Conservation (phyloP, 2,797 vertebrate genomes). For the Megalops cyprinoides region DNA sequence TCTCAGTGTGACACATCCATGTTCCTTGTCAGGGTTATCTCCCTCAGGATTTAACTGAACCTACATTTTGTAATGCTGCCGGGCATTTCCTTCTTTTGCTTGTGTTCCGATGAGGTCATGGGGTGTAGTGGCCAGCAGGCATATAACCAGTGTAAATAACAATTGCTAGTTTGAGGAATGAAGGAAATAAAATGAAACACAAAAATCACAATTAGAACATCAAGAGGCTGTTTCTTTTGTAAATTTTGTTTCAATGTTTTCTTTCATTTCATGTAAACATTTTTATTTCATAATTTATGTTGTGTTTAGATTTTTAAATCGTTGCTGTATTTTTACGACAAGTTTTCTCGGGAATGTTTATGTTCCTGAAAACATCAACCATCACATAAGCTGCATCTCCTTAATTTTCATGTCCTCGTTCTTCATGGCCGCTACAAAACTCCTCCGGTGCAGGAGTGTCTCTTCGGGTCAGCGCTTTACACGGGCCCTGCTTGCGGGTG, state of each 20-base stretch:
- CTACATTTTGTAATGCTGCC: not conserved
- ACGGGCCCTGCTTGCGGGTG: not conserved
- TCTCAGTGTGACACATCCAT: not conserved
- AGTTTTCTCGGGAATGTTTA: not conserved
- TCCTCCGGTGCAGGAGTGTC: too few relatives aligned
- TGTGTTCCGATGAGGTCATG: not conserved
- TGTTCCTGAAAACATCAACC: not conserved
- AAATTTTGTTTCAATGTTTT: not conserved
- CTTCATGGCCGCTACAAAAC: too few relatives aligned
- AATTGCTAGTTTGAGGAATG: too few relatives aligned
- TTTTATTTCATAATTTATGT: not conserved
- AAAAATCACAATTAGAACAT: not conserved
- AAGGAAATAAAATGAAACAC: too few relatives aligned
- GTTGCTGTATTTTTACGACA: not conserved
- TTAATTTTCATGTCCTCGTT: not conserved
- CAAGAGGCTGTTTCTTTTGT: not conserved
- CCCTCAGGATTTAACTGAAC: not conserved
- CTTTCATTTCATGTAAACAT: not conserved
- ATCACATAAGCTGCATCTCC: not conserved
- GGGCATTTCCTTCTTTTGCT: not conserved
- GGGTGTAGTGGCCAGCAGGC: too few relatives aligned
- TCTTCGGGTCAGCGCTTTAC: too few relatives aligned
- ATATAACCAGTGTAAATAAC: not conserved
- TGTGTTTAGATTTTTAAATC: not conserved
- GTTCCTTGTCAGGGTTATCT: not conserved